Percentiles rank a stretch among this genome's conserved stretches.
phyloP scores from a whole-genome alignment of 2,797 vertebrate genomes.

The Valencia hispanica region DNA sequence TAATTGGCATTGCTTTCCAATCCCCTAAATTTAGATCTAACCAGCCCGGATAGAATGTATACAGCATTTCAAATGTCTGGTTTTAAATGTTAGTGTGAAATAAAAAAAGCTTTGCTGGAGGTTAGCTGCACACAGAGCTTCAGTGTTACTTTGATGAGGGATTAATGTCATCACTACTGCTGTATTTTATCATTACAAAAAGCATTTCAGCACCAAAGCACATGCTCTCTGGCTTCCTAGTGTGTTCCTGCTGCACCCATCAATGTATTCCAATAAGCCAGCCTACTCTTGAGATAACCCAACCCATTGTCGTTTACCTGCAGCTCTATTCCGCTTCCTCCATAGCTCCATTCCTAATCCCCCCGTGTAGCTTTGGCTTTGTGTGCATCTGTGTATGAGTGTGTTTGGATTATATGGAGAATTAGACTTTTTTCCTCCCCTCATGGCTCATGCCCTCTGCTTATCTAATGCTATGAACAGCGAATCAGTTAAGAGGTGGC shows the following conservation, averaged over 20 bases:
- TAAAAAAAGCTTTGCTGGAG: neutral
- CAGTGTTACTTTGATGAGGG: neutral
- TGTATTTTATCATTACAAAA: neutral
- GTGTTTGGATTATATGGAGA: constrained; percentile 67
- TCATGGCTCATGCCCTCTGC: constrained; percentile 46
- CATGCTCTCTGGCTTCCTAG: neutral
- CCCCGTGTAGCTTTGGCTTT: constrained; percentile 23
- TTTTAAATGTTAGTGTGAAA: too few relatives aligned
- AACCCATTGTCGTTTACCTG: constrained; percentile 65
- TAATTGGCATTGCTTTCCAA: too few relatives aligned
- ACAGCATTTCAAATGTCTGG: neutral
- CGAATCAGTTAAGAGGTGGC: constrained; percentile 55
- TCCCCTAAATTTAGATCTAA: too few relatives aligned
- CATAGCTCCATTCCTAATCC: constrained; percentile 57
- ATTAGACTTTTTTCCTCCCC: constrained; percentile 48
- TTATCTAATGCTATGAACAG: constrained; percentile 64
- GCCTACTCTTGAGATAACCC: constrained; percentile 58
- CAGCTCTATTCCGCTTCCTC: constrained; percentile 39
- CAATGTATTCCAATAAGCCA: constrained; percentile 47
- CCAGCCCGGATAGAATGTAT: too few relatives aligned
- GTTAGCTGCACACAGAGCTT: neutral
- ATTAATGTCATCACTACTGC: constrained; percentile 19
- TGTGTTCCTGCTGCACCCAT: constrained; percentile 3
- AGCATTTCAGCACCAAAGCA: constrained; percentile 5
- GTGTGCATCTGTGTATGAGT: constrained; percentile 38